phyloP scores from a whole-genome alignment of 2,113 vertebrate species.

The Phyllostomus hastatus region DNA sequence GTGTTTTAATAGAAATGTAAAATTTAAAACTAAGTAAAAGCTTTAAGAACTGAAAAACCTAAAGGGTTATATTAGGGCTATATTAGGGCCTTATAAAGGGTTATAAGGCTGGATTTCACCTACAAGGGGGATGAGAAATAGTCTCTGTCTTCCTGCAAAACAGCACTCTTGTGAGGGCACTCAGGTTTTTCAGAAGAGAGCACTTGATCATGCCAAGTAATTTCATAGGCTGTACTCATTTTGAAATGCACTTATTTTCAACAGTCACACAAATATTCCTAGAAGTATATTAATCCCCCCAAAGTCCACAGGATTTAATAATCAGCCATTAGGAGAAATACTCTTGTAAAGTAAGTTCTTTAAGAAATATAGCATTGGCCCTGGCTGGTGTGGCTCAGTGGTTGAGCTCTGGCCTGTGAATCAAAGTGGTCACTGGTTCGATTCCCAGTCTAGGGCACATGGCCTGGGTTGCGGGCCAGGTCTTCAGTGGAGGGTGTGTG shows the following conservation, averaged over 20 bases:
- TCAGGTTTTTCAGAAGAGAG: neutral
- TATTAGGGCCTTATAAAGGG: too few relatives aligned
- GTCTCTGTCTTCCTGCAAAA: neutral
- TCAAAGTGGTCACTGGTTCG: too few relatives aligned
- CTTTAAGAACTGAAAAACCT: neutral
- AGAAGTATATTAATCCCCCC: neutral
- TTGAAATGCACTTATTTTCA: neutral
- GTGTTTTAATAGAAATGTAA: neutral
- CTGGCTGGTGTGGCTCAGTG: too few relatives aligned
- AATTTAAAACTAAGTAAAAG: constrained; percentile 19
- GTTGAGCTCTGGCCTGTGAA: too few relatives aligned
- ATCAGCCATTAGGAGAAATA: neutral
- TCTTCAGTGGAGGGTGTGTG: too few relatives aligned
- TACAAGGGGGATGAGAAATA: neutral
- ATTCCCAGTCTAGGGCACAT: too few relatives aligned
- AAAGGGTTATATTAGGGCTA: neutral
- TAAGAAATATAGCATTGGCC: neutral
- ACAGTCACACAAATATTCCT: neutral
- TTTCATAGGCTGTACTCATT: neutral
- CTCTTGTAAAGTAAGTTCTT: neutral
- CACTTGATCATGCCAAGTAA: neutral
- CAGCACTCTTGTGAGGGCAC: neutral
- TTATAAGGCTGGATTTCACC: neutral
- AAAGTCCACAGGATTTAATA: neutral
- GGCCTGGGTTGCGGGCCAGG: too few relatives aligned